Base-by-base conservation (phyloP, 37 sponge, comb jelly and placozoan species). In the Diacarnus erythraeanus region DNA sequence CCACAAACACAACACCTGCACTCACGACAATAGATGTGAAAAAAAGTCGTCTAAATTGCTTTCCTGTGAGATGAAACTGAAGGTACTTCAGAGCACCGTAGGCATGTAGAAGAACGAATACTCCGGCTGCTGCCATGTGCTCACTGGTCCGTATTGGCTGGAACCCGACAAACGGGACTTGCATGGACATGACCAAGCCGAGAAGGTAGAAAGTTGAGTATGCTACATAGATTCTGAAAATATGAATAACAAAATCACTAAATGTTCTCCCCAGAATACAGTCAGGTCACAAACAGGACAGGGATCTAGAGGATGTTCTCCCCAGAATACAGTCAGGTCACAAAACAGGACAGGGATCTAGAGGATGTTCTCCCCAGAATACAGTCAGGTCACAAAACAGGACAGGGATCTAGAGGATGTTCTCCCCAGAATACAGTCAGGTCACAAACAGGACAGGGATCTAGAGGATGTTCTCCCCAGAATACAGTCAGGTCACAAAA, bases 61-160 rank as follows among this genome's bases (percentile, higher is more conserved):
- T 86, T 57, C 86, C 82, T 12, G 95, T 89, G 42, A 84, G 72
- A 38, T 74, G 73, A 0, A 44, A 12, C 70, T 87, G 87, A 17
- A 94, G 75, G 72, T 84, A 97, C 78, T 77, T 68, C n/a, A 97
- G 80, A 17, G 81, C 56, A n/a, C 76, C 85, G 57, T 80, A 86
- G 17, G 90, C 93, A 65, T 92, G 81, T 33, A 81, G 71, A 56
- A 90, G 82, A 60, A 57, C 79, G 51, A 84, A 89, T 18, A 74
- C 80, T 47, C 97, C 97, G n/a, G 96, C 96, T 17, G 99, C 96
- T 2, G 99, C 97, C 99, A 99, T 99, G 89, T 99, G 99, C 77
- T 99, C 99, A 56, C 95, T 96, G 71, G 99, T 99, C 41, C 99
- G 77, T 80, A 99, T 85, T 64, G 99, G 99, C 60, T 96, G 94